Conservation (phyloP, 1,140 invertebrate genomes). For the Stegodyphus mimosarum region DNA sequence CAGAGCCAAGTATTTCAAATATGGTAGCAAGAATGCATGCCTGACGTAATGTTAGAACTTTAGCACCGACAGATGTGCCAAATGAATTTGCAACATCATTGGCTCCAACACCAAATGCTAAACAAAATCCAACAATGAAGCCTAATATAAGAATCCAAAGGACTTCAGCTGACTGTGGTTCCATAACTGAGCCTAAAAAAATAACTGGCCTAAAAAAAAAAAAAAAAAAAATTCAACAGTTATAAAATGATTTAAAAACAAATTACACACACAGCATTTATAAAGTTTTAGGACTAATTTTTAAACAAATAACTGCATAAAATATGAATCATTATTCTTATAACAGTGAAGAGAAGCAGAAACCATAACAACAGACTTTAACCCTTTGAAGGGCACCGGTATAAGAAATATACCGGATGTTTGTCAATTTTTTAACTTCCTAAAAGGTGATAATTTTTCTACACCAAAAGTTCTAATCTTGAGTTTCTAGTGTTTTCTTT, state of each 20-base stretch:
- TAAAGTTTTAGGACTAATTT: not conserved
- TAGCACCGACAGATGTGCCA: conserved; percentile 95
- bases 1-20: conserved; percentile 91
- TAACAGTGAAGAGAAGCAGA: too few relatives aligned
- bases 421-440: too few relatives aligned
- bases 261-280: not conserved
- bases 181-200: conserved; percentile 31
- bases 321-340: not conserved
- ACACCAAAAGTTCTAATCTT: too few relatives aligned
- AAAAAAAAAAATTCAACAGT: not conserved
- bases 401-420: too few relatives aligned
- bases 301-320: not conserved
- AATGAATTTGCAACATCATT: conserved; percentile 99
- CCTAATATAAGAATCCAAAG: conserved; percentile 71
- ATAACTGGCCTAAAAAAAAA: not conserved
- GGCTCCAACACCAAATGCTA: conserved; percentile 80
- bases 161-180: conserved; percentile 66
- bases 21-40: conserved; percentile 95
- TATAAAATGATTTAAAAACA: not conserved
- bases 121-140: conserved; percentile 74
- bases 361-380: too few relatives aligned
- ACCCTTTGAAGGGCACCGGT: too few relatives aligned
- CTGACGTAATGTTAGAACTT: conserved; percentile 91
- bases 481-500: too few relatives aligned
- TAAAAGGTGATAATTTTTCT: too few relatives aligned